phyloP scores from a whole-genome alignment of 2,888 invertebrate species.

The Habroteleia sp. region DNA sequence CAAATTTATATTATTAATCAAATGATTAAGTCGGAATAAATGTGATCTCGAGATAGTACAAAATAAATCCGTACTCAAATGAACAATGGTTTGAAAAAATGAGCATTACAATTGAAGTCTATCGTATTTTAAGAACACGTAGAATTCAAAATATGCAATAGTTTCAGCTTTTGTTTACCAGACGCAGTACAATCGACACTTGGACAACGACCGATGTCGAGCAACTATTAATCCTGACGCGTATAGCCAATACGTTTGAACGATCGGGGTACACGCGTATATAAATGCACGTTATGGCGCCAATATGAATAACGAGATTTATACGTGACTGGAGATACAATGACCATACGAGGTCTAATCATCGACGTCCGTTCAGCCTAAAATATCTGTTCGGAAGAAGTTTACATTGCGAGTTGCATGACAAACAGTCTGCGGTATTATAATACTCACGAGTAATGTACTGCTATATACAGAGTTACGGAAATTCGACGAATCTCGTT shows the following conservation, averaged over 20 bases:
- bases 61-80: too few species aligned
- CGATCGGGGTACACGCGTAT: conserved; percentile 33
- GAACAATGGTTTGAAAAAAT: too few species aligned
- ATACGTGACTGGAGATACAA: conserved; percentile 54
- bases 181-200: too few species aligned
- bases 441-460: conserved; percentile 41
- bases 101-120: too few species aligned
- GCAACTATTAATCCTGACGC: conserved; percentile 33
- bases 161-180: too few species aligned
- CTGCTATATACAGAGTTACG: conserved; percentile 34
- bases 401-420: conserved; percentile 52
- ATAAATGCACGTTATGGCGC: conserved; percentile 49
- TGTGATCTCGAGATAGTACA: too few species aligned
- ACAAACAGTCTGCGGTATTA: conserved; percentile 50
- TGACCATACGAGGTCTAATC: conserved; percentile 50
- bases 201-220: too few species aligned
- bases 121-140: too few species aligned
- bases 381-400: conserved; percentile 61
- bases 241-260: conserved; percentile 47
- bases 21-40: too few species aligned
- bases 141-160: too few species aligned
- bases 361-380: conserved; percentile 53
- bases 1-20: too few species aligned
- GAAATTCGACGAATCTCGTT: conserved; percentile 41
- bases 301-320: conserved; percentile 58